Base-by-base conservation (phyloP, 2,888 invertebrate species). In the Megamerina dolium region DNA sequence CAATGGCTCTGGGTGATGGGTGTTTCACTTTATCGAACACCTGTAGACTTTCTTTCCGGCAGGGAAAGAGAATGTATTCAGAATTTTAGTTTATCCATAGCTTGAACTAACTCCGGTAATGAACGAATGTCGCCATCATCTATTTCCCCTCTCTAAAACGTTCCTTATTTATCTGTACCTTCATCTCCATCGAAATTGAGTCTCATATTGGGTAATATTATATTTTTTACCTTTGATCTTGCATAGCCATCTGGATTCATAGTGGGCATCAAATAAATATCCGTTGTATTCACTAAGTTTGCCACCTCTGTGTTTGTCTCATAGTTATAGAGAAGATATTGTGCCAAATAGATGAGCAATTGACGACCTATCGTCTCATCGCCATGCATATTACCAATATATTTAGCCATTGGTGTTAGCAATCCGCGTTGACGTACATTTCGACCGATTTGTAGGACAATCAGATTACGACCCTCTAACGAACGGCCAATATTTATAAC, bases 211-310 rank as follows among this genome's bases (percentile, higher is more conserved):
- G n/a, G n/a, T n/a, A n/a, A n/a, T n/a, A n/a, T n/a, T n/a, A n/a
- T 23, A 10, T n/a, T 20, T 33, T 41, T 74, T 73, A 88, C 88
- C 78, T 77, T 64, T 39, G 94, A 87, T 43, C 76, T 78, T 66
- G 89, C 90, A 75, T 84, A 96, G 13, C 99, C 99, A 78, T 99
- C 80, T 26, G 99, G 99, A 75, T 99, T 99, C 80, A 99, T 82
- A 0, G 93, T 87, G 1, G 97, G 96, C 90, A 99, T 87, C 58
- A 99, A 74, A 70, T 86, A 94, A 51, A 99, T 91, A 64, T 96
- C 88, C 0, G 93, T 95, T 4, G 73, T 76, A 62, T 96, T 83
- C 1, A 99, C 79, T 43, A 99, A 70, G 45, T 75, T 76, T 0
- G 87, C 85, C 16, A 95, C 77, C 43, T 87, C 74, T 1, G 78